phyloP scores from a whole-genome alignment of 2,797 vertebrate species.

The Lepus townsendii region DNA sequence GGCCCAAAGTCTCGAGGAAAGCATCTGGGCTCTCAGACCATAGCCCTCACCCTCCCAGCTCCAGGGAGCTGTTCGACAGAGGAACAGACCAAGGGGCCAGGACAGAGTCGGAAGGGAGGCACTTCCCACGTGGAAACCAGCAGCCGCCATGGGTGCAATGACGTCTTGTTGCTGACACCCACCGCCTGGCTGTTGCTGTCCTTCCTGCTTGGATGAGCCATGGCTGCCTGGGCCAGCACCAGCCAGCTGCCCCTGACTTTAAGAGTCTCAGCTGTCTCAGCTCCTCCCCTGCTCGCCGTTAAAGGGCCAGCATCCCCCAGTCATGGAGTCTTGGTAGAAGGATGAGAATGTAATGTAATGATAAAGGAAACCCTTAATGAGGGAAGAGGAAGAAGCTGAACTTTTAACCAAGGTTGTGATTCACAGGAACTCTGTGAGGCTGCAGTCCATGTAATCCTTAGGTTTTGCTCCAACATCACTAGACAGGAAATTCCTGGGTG shows the following conservation, averaged over 20 bases:
- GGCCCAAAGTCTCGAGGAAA: not conserved
- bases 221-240: not conserved
- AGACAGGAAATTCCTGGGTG: slow-evolving; percentile 31
- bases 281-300: slow-evolving; percentile 62
- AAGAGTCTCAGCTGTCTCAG: slow-evolving; percentile 41
- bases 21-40: not conserved
- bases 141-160: not conserved
- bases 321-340: not conserved
- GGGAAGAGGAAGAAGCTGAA: slow-evolving; percentile 21
- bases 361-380: slow-evolving; percentile 39
- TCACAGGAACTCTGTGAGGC: not conserved
- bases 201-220: slow-evolving; percentile 5
- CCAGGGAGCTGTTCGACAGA: not conserved
- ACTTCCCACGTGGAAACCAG: not conserved
- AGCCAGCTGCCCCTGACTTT: slow-evolving; percentile 39
- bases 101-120: not conserved
- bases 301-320: slow-evolving; percentile 70
- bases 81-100: not conserved
- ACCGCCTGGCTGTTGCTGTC: slow-evolving; percentile 8
- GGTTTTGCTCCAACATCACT: slow-evolving; percentile 35
- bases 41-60: not conserved
- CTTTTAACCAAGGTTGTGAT: not conserved
- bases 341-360: not conserved
- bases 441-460: not conserved
- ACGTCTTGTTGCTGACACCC: slow-evolving; percentile 4